Base-by-base conservation (phyloP, 1,140 invertebrate genomes). In the Samia ricini region DNA sequence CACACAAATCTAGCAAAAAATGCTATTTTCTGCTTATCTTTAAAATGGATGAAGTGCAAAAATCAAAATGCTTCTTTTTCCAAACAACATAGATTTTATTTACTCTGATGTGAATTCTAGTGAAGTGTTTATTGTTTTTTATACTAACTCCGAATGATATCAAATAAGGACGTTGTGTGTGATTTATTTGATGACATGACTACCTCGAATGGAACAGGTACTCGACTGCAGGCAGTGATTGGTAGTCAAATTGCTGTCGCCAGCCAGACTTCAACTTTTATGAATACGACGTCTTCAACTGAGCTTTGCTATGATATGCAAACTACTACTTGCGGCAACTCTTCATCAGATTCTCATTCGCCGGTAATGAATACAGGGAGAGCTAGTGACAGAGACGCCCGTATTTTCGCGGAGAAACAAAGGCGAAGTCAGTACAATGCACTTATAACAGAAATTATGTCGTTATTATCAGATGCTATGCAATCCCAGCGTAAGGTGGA, bases 401-500 rank as follows among this genome's bases (percentile, higher is more conserved):
- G 97, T 49, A 98, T 97, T 79, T 92, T 94, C 76, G 96, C 96
- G 6, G 98, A 99, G 77, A 98, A 98, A 83, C 94, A 96, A 79
- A 92, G 98, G 5, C 91, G 97, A 22, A 97, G 98, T 82, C 97
- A 97, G 80, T 93, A 98, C 64, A 98, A 98, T 88, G 93, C 93
- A 7, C 96, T 95, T 80, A 98, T 99, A 68, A 92, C 92, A 23
- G 94, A 96, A 81, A 92, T 99, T 78, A 95, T 95, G 24, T 91
- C 92, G 21, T 91, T 98, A 70, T 94, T 98, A 29, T 96, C 97
- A 4, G 94, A 96, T 81, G 95, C 97, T 49, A 93, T 95, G 24
- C 94, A 94, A 80, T 96, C 96, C 66, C 92, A 95, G 10, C 95
- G 96, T 72, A 94, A 95, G 74, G 92, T 98, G 74, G 97, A 98